Conservation (phyloP, 1,140 invertebrate species). For the Manduca sexta region DNA sequence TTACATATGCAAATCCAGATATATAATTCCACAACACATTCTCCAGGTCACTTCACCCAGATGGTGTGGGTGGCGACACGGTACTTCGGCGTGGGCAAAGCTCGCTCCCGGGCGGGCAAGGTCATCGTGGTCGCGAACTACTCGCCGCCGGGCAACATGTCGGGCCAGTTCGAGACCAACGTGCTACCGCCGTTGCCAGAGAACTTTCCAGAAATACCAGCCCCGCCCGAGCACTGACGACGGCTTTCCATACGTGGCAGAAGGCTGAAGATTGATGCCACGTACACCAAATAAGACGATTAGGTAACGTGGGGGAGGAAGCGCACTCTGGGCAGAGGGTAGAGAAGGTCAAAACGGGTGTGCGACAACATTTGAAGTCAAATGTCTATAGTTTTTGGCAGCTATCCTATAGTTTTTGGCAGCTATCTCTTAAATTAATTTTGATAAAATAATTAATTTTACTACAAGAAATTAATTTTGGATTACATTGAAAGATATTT, state of each 20-base stretch:
- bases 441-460: not conserved
- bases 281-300: conserved; percentile 24
- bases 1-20: too few species aligned
- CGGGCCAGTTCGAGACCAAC: conserved; percentile 84
- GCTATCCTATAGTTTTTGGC: too few species aligned
- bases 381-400: too few species aligned
- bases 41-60: conserved; percentile 90
- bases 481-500: too few species aligned
- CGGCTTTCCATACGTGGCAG: conserved; percentile 61
- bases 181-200: conserved; percentile 81
- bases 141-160: conserved; percentile 83
- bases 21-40: not conserved
- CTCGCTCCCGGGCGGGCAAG: conserved; percentile 82
- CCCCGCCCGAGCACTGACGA: conserved; percentile 55
- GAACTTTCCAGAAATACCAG: conserved; percentile 65
- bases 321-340: not conserved
- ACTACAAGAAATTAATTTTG: not conserved
- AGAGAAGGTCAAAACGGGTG: not conserved
- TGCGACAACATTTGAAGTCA: not conserved
- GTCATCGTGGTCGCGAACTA: conserved; percentile 89
- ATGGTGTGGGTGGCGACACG: conserved; percentile 88
- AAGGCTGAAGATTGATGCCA: conserved; percentile 51
- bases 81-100: conserved; percentile 88
- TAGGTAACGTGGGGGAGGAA: too few species aligned
- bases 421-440: too few species aligned